Percentiles rank a stretch among this genome's conserved stretches.
Evolutionary conservation across 2,113 vertebrate species (phyloP).

Genomic region (Chlorodrepanis virens): DNA sequence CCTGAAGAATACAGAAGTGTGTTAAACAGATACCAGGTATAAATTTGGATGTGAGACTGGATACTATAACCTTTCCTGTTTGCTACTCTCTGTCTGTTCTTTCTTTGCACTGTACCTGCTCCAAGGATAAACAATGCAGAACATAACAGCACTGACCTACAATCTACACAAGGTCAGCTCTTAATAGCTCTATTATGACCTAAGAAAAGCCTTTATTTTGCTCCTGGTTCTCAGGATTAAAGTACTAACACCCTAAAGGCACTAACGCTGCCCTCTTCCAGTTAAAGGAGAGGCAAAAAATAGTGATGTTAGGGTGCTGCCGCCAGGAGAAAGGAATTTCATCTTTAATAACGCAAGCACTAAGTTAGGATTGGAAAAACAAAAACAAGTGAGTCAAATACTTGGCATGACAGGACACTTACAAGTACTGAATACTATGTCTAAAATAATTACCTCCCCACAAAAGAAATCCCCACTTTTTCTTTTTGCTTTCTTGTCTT

Average conservation of each 20-base stretch:
- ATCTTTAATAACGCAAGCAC: background rate
- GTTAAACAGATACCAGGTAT: background rate
- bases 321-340: background rate
- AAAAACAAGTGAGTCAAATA: conserved; percentile 40
- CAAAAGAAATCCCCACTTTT: background rate
- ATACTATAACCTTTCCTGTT: background rate
- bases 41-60: background rate
- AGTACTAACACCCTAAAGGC: background rate
- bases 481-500: background rate
- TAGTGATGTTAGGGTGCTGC: background rate
- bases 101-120: background rate
- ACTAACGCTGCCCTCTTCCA: background rate
- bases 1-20: background rate
- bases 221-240: background rate
- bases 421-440: background rate
- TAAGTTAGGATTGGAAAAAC: background rate
- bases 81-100: background rate
- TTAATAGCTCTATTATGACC: background rate
- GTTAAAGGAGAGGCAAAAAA: background rate
- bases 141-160: background rate
- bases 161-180: background rate
- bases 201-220: background rate
- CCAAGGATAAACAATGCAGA: background rate
- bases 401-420: background rate
- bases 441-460: background rate